These are phyloP conservation scores for Lepidochrysops patricia DNA, from an alignment of 2,888 invertebrate species.

Conservation along the genomic window DNA sequence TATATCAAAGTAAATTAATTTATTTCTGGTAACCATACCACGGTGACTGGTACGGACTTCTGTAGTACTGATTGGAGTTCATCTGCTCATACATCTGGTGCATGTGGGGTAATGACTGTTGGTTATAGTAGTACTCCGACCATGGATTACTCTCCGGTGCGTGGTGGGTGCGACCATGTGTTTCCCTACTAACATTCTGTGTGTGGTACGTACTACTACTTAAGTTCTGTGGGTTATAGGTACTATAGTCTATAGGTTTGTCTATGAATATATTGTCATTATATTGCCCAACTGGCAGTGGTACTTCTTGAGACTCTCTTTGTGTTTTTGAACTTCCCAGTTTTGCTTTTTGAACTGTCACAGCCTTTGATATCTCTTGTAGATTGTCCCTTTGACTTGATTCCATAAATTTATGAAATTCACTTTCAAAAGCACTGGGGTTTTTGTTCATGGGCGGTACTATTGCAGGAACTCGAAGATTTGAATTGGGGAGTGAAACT, in stretches of 20 bases:
- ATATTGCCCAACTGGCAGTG: slow-evolving; percentile 53
- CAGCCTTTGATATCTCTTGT: slow-evolving; percentile 25
- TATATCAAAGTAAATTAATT: slow-evolving; percentile 28
- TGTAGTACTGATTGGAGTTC: slow-evolving; percentile 42
- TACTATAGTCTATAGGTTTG: slow-evolving; percentile 46
- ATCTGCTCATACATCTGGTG: slow-evolving; percentile 39
- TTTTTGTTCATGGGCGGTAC: slow-evolving; percentile 52
- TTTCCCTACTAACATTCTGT: slow-evolving; percentile 22
- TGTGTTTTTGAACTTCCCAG: slow-evolving; percentile 14
- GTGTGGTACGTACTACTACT: neutral
- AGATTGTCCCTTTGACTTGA: neutral
- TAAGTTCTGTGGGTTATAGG: slow-evolving; percentile 21
- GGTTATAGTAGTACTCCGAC: slow-evolving; percentile 37
- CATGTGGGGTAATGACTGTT: slow-evolving; percentile 29
- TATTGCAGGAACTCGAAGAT: slow-evolving; percentile 36
- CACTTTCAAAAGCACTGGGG: slow-evolving; percentile 57
- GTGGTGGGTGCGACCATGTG: slow-evolving; percentile 15
- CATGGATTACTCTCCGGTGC: slow-evolving; percentile 33
- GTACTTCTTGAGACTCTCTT: slow-evolving; percentile 31
- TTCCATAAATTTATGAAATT: slow-evolving; percentile 59
- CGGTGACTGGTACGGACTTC: slow-evolving; percentile 54
- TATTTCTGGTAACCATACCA: slow-evolving; percentile 55
- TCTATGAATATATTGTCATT: slow-evolving; percentile 57
- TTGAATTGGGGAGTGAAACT: slow-evolving; percentile 31
- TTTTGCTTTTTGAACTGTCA: slow-evolving; percentile 31